These are phyloP conservation scores for Pseudolycoriella hygida DNA, from an alignment of 2,888 invertebrate genomes.

Conservation along the genomic window DNA sequence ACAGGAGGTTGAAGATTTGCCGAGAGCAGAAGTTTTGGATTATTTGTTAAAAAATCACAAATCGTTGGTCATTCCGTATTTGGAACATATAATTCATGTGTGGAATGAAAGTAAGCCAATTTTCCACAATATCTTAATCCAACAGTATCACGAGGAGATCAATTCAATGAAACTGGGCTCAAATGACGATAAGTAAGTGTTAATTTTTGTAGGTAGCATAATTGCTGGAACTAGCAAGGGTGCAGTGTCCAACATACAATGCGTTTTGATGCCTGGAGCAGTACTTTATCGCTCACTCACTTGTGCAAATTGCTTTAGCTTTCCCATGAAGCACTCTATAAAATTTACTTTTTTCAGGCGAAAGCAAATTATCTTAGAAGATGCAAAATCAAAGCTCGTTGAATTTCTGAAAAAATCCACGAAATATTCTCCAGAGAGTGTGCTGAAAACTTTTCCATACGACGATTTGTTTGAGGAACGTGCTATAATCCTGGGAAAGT, in stretches of 20 bases:
- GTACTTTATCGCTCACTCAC: too few species aligned
- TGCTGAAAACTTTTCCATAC: constrained; percentile 70
- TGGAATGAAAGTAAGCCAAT: constrained; percentile 75
- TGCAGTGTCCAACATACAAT: too few species aligned
- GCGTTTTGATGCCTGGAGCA: too few species aligned
- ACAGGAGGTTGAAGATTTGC: constrained; percentile 74
- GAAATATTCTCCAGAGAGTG: constrained; percentile 70
- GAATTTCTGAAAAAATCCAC: constrained; percentile 65
- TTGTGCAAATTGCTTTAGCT: not conserved
- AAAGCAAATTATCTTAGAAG: constrained; percentile 17
- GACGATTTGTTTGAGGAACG: constrained; percentile 79
- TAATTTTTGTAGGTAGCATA: not conserved
- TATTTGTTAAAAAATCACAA: constrained; percentile 72
- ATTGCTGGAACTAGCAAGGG: too few species aligned
- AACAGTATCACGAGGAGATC: constrained; percentile 69
- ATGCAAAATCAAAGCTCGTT: constrained; percentile 40
- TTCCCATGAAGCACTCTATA: not conserved
- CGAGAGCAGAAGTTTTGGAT: constrained; percentile 74
- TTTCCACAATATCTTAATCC: constrained; percentile 82
- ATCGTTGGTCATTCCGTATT: constrained; percentile 69
- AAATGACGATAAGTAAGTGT: constrained; percentile 14
- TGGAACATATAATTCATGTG: constrained; percentile 81
- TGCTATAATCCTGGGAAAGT: constrained; percentile 80
- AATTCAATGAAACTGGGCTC: constrained; percentile 26
- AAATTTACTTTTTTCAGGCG: not conserved